Percentiles rank a stretch among this genome's conserved stretches.
phyloP scores from a whole-genome alignment of 2,113 vertebrate genomes.

The Tonatia bakeri region DNA sequence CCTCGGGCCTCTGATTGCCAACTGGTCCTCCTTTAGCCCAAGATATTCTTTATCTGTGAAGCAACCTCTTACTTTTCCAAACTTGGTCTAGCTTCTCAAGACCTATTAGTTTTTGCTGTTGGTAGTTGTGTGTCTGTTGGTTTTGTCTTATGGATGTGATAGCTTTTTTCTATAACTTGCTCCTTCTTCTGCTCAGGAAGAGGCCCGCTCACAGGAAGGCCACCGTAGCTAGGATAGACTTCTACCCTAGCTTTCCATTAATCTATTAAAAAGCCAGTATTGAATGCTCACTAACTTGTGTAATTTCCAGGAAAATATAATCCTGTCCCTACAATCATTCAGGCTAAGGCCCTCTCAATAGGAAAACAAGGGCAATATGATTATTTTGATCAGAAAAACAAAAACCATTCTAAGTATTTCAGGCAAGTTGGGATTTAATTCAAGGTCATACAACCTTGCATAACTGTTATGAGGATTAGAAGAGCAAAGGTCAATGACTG shows the following conservation, averaged over 20 bases:
- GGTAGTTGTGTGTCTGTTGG: neutral
- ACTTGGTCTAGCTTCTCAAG: neutral
- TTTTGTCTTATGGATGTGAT: neutral
- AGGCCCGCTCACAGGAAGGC: neutral
- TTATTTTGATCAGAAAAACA: conserved; percentile 14
- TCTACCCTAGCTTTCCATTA: neutral
- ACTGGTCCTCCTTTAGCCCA: neutral
- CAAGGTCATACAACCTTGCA: neutral
- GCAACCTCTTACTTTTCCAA: neutral
- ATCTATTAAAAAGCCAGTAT: neutral
- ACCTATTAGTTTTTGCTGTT: neutral
- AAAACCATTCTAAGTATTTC: conserved; percentile 19
- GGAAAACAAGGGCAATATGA: neutral
- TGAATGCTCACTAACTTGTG: neutral
- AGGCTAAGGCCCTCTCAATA: neutral
- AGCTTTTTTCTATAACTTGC: neutral
- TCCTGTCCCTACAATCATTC: neutral
- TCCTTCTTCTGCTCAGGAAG: conserved; percentile 12
- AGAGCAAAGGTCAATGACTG: neutral
- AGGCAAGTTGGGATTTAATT: neutral
- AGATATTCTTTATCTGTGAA: neutral
- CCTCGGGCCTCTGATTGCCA: neutral
- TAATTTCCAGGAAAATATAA: neutral
- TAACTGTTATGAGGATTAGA: neutral
- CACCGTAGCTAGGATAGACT: neutral